Evolutionary conservation across 2,888 invertebrate species (phyloP).

Genomic region (Drosophila aldrichi): DNA sequence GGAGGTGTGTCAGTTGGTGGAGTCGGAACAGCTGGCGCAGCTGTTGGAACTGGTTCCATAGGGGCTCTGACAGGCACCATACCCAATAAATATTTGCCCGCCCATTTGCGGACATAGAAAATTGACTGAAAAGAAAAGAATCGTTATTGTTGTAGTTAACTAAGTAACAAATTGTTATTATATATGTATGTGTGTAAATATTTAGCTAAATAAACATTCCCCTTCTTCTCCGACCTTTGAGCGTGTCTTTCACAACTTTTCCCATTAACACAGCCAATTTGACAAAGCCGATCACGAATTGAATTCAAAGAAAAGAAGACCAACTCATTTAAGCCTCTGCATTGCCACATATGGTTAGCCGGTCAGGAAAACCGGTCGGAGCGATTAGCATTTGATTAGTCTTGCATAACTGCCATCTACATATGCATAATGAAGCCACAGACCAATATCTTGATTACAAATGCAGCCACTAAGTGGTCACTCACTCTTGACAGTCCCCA

Average conservation of each 20-base stretch:
- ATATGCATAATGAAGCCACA: constrained; percentile 31
- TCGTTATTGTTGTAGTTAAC: constrained; percentile 34
- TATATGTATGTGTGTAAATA: constrained; percentile 34
- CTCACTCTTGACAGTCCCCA: constrained; percentile 11
- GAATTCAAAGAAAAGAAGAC: constrained; percentile 9
- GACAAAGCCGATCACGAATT: constrained; percentile 34
- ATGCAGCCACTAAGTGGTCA: constrained; percentile 34
- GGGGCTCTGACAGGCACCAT: constrained; percentile 35
- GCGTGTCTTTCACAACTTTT: constrained; percentile 47
- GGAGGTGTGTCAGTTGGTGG: neutral
- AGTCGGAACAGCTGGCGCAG: neutral
- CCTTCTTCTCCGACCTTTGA: constrained; percentile 13
- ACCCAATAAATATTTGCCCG: constrained; percentile 71
- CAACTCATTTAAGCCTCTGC: constrained; percentile 44
- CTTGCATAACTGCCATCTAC: constrained; percentile 52
- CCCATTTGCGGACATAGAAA: constrained; percentile 61
- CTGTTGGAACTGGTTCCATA: neutral
- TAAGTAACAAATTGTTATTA: constrained; percentile 38
- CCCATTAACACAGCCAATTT: constrained; percentile 52
- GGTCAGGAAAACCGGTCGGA: constrained; percentile 62
- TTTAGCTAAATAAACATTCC: constrained; percentile 34
- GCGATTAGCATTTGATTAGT: constrained; percentile 70
- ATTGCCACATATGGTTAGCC: constrained; percentile 61
- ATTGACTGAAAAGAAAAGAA: constrained; percentile 51
- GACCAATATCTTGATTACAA: constrained; percentile 34